A percentile compares a stretch with the other conserved stretches of the same genome.
These are phyloP conservation scores for Chaitophorus viminalis DNA, from an alignment of 2,888 invertebrate genomes.

Conservation along the genomic window DNA sequence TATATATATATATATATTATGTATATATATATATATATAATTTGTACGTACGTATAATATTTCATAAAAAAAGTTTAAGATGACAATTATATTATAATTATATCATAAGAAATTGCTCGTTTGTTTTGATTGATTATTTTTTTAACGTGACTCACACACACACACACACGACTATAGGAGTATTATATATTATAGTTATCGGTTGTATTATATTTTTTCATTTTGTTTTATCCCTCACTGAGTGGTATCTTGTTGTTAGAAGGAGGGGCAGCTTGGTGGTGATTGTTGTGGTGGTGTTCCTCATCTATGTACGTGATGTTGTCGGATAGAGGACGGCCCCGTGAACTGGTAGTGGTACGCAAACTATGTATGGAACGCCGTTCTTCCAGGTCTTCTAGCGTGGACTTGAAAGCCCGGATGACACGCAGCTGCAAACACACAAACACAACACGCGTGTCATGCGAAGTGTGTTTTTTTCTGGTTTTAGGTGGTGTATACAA, in stretches of 20 bases:
- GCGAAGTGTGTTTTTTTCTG: constrained; percentile 64
- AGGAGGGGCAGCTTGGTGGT: constrained; percentile 63
- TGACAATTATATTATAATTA: constrained; percentile 31
- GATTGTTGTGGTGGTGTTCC: constrained; percentile 68
- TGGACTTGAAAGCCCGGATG: constrained; percentile 99
- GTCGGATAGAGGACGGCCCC: constrained; percentile 82
- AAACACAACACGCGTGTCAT: constrained; percentile 67
- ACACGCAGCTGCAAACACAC: constrained; percentile 94
- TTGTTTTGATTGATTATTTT: constrained; percentile 32
- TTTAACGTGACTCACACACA: constrained; percentile 1
- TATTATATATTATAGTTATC: not conserved
- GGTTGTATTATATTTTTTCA: not conserved
- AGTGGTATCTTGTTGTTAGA: constrained; percentile 62
- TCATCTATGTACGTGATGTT: constrained; percentile 83
- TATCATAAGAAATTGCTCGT: constrained; percentile 17
- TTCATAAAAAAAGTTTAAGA: no score
- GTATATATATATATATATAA: no score
- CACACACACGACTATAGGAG: not conserved
- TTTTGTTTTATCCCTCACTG: constrained; percentile 55
- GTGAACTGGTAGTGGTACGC: constrained; percentile 80
- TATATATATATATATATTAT: no score
- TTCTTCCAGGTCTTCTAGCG: constrained; percentile 99
- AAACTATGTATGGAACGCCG: constrained; percentile 97
- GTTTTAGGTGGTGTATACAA: constrained; percentile 51
- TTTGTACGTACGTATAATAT: no score